Evolutionary conservation across 2,113 vertebrate species (phyloP).

Genomic region (Embiotoca jacksoni): DNA sequence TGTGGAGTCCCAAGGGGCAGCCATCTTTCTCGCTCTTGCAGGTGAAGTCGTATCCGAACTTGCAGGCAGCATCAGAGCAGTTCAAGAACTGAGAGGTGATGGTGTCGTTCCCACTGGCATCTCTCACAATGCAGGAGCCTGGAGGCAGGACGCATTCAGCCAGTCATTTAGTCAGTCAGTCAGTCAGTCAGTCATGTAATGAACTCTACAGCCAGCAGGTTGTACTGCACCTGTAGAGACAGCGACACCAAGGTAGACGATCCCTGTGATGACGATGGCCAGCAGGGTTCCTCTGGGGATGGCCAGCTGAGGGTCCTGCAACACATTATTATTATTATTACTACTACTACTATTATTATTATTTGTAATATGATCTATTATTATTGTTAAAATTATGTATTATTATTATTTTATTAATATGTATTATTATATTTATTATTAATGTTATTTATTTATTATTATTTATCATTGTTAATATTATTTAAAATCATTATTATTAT

Average conservation of each 20-base stretch:
- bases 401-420: too few species aligned
- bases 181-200: background rate
- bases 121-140: slow-evolving; percentile 95
- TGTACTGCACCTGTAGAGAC: slow-evolving; percentile 91
- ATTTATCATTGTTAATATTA: too few species aligned
- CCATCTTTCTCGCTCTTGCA: slow-evolving; percentile 67
- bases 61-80: slow-evolving; percentile 92
- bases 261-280: slow-evolving; percentile 95
- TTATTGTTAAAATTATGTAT: too few species aligned
- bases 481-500: too few species aligned
- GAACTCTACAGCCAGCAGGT: background rate
- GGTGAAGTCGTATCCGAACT: slow-evolving; percentile 90
- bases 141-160: background rate
- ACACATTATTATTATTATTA: background rate
- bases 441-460: too few species aligned
- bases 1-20: slow-evolving; percentile 90
- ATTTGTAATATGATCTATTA: too few species aligned
- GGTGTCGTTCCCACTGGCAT: slow-evolving; percentile 92
- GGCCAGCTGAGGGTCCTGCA: slow-evolving; percentile 96
- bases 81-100: slow-evolving; percentile 81
- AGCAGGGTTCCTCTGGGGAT: slow-evolving; percentile 96
- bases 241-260: slow-evolving; percentile 95
- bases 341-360: too few species aligned
- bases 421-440: too few species aligned
- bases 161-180: too few species aligned